Conservation (phyloP, 2,113 vertebrate genomes). For the Edolisoma coerulescens region DNA sequence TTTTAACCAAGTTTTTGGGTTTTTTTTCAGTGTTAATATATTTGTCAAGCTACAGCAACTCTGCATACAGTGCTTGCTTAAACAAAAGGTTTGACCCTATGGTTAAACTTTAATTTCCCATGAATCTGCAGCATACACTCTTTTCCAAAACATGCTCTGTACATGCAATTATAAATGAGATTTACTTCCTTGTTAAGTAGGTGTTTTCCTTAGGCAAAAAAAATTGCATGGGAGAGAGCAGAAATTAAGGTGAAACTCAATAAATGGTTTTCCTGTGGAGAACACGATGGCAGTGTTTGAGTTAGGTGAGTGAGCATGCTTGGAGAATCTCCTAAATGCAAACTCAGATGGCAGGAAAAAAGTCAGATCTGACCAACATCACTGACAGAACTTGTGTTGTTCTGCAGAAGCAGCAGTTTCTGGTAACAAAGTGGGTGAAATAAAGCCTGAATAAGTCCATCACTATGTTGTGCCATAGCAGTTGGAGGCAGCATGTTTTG, state of each 20-base stretch:
- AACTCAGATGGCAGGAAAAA: background rate
- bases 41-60: background rate
- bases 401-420: background rate
- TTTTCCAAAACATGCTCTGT: background rate
- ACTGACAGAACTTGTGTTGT: background rate
- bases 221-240: background rate
- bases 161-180: background rate
- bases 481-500: background rate
- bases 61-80: background rate
- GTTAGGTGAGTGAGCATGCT: background rate
- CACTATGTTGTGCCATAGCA: background rate
- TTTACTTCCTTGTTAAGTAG: background rate
- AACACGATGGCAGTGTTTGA: background rate
- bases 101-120: background rate
- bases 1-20: background rate
- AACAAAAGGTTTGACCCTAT: background rate
- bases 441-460: background rate
- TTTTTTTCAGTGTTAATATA: background rate
- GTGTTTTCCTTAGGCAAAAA: background rate
- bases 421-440: background rate
- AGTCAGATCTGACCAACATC: background rate
- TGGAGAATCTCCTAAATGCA: background rate
- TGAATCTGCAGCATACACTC: background rate
- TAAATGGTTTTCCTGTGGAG: background rate
- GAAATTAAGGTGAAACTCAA: background rate